Conservation (phyloP, 2,888 invertebrate genomes). For the Sarcophaga rosellei region DNA sequence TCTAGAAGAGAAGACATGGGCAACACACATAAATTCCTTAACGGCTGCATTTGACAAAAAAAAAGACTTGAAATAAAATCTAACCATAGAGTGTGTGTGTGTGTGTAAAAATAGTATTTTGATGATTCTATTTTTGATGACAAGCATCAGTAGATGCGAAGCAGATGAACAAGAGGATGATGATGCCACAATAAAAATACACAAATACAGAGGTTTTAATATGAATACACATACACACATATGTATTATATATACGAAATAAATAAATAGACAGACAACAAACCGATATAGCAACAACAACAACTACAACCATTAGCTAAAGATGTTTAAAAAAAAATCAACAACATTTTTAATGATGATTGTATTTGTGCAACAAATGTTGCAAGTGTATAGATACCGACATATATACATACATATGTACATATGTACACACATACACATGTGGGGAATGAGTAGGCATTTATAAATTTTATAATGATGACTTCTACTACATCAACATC, state of each 20-base stretch:
- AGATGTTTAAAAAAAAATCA: not conserved
- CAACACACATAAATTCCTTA: slow-evolving; percentile 65
- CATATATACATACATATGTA: not conserved
- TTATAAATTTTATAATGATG: slow-evolving; percentile 64
- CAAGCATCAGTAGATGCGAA: slow-evolving; percentile 46
- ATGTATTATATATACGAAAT: too few relatives aligned
- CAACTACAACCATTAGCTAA: not conserved
- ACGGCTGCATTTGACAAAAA: slow-evolving; percentile 44
- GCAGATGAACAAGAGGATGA: not conserved
- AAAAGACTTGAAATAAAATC: slow-evolving; percentile 36
- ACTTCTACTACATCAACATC: slow-evolving; percentile 46
- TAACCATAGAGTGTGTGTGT: slow-evolving; percentile 3
- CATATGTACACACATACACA: not conserved
- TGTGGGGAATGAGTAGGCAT: slow-evolving; percentile 55
- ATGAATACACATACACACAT: not conserved
- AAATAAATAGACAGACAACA: not conserved
- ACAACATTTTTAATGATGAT: not conserved
- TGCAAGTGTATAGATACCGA: slow-evolving; percentile 4
- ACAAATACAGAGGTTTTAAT: not conserved
- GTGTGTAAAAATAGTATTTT: slow-evolving; percentile 63
- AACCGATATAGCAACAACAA: slow-evolving; percentile 31
- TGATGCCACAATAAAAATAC: slow-evolving; percentile 31
- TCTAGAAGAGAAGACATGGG: slow-evolving; percentile 38
- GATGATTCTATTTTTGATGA: slow-evolving; percentile 68
- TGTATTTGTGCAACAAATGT: slow-evolving; percentile 52